Conservation (phyloP, 2,797 vertebrate species). For the Peromyscus attwateri region DNA sequence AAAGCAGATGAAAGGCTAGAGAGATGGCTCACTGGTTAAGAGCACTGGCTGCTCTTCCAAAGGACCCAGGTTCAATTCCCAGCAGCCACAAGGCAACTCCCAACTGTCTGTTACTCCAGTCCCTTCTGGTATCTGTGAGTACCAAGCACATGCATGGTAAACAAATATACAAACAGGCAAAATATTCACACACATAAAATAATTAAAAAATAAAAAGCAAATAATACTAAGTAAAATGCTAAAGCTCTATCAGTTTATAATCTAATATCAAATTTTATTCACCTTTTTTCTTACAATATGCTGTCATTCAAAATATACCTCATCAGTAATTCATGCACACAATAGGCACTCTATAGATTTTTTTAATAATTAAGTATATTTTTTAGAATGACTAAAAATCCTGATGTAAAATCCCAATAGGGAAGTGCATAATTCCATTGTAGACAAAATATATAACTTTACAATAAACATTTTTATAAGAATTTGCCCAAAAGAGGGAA, state of each 20-base stretch:
- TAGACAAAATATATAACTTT: constrained; percentile 89
- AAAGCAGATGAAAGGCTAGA: neutral
- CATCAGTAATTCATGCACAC: constrained; percentile 75
- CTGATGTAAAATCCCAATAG: constrained; percentile 82
- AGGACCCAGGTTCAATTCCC: neutral
- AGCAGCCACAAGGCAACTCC: too few species aligned
- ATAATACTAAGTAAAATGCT: constrained; percentile 68
- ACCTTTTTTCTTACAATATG: constrained; percentile 79
- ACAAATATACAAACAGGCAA: neutral
- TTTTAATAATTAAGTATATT: constrained; percentile 72
- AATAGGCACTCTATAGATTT: constrained; percentile 78
- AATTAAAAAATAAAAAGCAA: neutral
- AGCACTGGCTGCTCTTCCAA: neutral
- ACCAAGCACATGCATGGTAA: neutral
- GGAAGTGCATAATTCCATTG: constrained; percentile 82
- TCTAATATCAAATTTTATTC: constrained; percentile 79
- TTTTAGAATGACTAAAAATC: constrained; percentile 81
- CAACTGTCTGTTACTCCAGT: neutral
- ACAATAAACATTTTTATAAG: constrained; percentile 87
- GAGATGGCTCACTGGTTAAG: neutral
- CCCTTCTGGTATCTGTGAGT: neutral
- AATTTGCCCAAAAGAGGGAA: constrained; percentile 87
- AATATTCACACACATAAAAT: neutral
- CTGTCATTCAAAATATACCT: constrained; percentile 80
- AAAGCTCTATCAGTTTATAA: constrained; percentile 61